Conservation (phyloP, 1,140 invertebrate genomes). For the Drosophila pandora region DNA sequence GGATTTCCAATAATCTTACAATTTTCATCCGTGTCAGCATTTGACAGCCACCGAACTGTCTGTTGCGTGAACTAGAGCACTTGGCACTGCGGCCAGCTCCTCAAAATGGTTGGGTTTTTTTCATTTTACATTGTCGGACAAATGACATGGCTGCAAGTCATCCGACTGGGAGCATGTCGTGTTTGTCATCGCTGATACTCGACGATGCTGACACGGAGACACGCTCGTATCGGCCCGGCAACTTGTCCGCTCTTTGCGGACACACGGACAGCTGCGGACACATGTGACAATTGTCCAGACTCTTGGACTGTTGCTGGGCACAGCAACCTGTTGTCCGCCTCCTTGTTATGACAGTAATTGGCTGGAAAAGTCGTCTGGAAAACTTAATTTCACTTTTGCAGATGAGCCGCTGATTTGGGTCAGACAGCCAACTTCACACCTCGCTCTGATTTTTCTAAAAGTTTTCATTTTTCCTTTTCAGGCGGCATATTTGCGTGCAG, state of each 20-base stretch:
- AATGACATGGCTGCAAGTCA: conserved; percentile 44
- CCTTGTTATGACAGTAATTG: conserved; percentile 77
- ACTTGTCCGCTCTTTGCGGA: conserved; percentile 21
- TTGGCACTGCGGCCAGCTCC: conserved; percentile 24
- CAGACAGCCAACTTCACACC: conserved; percentile 25
- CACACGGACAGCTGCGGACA: conserved; percentile 35
- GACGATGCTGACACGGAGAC: conserved; percentile 16
- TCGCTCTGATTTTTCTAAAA: conserved; percentile 15
- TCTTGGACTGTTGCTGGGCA: conserved; percentile 23
- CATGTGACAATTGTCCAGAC: conserved; percentile 59
- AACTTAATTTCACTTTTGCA: conserved; percentile 67
- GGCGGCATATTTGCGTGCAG: conserved; percentile 85
- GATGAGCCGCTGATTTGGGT: conserved; percentile 60
- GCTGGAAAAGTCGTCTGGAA: conserved; percentile 54
- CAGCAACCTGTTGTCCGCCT: conserved; percentile 65
- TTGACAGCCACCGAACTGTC: conserved; percentile 31
- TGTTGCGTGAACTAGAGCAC: conserved; percentile 43
- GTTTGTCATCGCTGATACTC: conserved; percentile 47
- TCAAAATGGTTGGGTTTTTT: conserved; percentile 10
- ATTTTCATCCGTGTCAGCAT: conserved; percentile 2
- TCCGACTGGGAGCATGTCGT: conserved; percentile 38
- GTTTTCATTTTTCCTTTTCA: conserved; percentile 51
- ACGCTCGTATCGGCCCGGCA: conserved; percentile 39
- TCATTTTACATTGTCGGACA: conserved; percentile 12
- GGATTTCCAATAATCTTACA: not conserved